Evolutionary conservation across 2,797 vertebrate genomes (phyloP).

Genomic region (Amblyraja radiata): DNA sequence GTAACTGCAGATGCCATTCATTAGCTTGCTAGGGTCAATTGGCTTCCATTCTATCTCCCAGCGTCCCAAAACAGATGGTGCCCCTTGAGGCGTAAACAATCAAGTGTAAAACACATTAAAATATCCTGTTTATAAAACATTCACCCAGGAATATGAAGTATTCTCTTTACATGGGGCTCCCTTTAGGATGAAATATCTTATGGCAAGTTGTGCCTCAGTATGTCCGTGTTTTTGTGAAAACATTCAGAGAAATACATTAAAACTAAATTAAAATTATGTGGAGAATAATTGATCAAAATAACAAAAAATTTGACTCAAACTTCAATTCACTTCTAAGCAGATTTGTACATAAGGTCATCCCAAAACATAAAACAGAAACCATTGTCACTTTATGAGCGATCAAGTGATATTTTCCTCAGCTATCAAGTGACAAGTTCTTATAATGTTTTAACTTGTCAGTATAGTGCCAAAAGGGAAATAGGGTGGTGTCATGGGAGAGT

Average conservation of each 20-base stretch:
- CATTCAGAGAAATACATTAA: background rate
- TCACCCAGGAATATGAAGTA: background rate
- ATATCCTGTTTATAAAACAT: background rate
- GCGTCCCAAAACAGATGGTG: too few species aligned
- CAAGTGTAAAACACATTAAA: background rate
- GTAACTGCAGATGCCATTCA: too few species aligned
- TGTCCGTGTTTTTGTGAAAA: background rate
- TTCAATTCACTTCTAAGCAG: background rate
- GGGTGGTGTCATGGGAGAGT: background rate
- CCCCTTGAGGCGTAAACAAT: too few species aligned
- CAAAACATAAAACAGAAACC: slow-evolving; percentile 11
- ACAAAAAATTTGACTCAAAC: background rate
- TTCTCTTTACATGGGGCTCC: background rate
- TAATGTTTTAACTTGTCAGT: background rate
- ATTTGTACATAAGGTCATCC: background rate
- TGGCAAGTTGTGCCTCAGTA: background rate
- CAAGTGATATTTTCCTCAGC: background rate
- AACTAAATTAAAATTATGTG: background rate
- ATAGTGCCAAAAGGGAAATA: slow-evolving; percentile 2
- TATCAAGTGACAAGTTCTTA: background rate
- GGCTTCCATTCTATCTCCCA: background rate
- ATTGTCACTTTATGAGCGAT: background rate
- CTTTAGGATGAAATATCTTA: background rate
- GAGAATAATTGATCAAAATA: background rate
- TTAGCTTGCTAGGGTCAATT: too few species aligned